A percentile compares a stretch with the other conserved stretches of the same genome.
phyloP scores from a whole-genome alignment of 2,888 invertebrate species.

The Oscheius sp. region DNA sequence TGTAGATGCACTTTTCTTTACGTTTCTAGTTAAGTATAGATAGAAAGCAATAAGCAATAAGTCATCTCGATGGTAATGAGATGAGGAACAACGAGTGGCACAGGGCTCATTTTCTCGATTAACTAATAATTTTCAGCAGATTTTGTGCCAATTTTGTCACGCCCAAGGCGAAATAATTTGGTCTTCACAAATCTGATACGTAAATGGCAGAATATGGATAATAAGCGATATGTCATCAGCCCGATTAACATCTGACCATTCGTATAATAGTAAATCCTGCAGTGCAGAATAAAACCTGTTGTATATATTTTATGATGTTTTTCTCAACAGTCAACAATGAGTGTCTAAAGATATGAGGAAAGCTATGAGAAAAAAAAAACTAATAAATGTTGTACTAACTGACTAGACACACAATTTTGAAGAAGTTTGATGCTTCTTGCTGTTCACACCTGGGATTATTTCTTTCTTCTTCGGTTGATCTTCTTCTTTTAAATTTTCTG shows the following conservation, averaged over 20 bases:
- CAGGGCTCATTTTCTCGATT: not conserved
- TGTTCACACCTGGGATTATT: conserved; percentile 1
- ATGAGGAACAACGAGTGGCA: not conserved
- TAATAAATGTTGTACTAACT: not conserved
- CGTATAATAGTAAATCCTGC: not conserved
- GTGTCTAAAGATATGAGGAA: not conserved
- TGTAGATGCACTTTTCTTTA: no score
- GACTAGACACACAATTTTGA: conserved; percentile 6
- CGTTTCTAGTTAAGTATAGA: no score
- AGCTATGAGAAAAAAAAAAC: not conserved
- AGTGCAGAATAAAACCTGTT: conserved; percentile 21
- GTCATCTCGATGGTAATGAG: no score
- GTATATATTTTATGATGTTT: conserved; percentile 4
- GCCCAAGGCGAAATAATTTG: conserved; percentile 28
- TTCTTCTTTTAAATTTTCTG: conserved; percentile 1
- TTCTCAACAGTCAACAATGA: not conserved
- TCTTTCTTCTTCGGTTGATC: not conserved
- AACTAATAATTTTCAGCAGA: conserved; percentile 11
- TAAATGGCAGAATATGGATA: conserved; percentile 22
- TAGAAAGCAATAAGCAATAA: no score
- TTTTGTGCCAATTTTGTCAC: conserved; percentile 9
- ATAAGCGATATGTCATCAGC: conserved; percentile 22
- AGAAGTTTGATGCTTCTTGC: not conserved
- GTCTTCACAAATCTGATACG: conserved; percentile 32
- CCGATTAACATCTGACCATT: conserved; percentile 12